Percentiles rank a stretch among this genome's conserved stretches.
These are phyloP conservation scores for Protomyctophum bolini DNA, from an alignment of 2,113 vertebrate species.

Conservation along the genomic window DNA sequence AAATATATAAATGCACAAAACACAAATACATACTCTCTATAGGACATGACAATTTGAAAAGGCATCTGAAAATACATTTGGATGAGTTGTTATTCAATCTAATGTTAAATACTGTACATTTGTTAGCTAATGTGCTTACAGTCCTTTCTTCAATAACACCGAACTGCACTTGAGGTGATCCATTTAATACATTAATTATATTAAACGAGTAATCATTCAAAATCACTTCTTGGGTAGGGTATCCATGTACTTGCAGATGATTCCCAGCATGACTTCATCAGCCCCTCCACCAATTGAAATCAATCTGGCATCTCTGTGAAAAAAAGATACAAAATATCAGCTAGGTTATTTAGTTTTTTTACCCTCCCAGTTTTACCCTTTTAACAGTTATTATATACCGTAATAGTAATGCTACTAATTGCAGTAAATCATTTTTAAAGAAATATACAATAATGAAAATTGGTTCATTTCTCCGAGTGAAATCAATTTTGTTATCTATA, in stretches of 20 bases:
- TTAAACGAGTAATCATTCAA: constrained; percentile 8
- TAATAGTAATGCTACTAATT: not conserved
- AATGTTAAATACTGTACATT: no score
- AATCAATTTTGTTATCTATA: not conserved
- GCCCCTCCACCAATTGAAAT: constrained; percentile 80
- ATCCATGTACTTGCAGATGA: constrained; percentile 88
- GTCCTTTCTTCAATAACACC: not conserved
- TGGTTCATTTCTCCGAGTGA: not conserved
- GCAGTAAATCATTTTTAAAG: not conserved
- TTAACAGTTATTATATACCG: not conserved
- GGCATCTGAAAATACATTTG: no score
- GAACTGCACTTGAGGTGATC: not conserved
- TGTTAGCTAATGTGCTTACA: not conserved
- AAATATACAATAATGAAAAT: not conserved
- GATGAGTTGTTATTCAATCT: no score
- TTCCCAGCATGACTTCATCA: constrained; percentile 86
- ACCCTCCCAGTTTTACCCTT: no score
- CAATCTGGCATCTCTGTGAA: constrained; percentile 80
- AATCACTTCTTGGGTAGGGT: constrained; percentile 78
- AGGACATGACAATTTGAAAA: no score
- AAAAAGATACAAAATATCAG: not conserved
- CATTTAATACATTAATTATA: not conserved
- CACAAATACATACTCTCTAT: no score
- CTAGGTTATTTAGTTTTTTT: not conserved
- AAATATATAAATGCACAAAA: no score